A percentile compares a stretch with the other conserved stretches of the same genome.
These are phyloP conservation scores for Leptopilina clavipes DNA, from an alignment of 1,140 invertebrate species.

Conservation along the genomic window DNA sequence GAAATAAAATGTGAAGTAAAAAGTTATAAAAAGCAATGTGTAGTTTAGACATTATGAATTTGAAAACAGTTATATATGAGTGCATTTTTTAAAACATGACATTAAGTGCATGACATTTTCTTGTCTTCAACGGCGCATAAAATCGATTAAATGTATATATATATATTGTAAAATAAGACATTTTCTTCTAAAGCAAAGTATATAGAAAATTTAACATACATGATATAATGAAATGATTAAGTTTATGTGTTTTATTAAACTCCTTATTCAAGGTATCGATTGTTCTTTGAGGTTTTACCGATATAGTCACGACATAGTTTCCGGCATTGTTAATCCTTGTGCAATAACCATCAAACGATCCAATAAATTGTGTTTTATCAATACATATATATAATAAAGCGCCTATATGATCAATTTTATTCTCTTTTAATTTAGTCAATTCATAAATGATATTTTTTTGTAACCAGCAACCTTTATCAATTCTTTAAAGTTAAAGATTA, in stretches of 20 bases:
- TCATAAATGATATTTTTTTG: neutral
- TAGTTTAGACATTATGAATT: no score
- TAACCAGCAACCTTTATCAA: no score
- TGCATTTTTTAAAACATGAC: no score
- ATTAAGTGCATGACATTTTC: no score
- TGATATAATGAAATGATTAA: neutral
- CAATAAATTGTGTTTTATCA: slow-evolving; percentile 46
- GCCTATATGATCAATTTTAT: neutral
- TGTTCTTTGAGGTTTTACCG: slow-evolving; percentile 16
- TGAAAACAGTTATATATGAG: no score
- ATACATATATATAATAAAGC: slow-evolving; percentile 32
- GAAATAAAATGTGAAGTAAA: no score
- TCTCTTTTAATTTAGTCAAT: neutral
- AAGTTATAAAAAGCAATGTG: no score
- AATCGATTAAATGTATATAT: neutral
- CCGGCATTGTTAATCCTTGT: slow-evolving; percentile 17
- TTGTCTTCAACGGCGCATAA: no score
- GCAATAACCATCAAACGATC: slow-evolving; percentile 37
- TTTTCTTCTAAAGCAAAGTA: neutral
- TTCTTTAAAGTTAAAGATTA: no score
- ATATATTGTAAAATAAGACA: neutral
- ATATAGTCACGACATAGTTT: neutral
- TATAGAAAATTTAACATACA: neutral
- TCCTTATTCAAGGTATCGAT: neutral
- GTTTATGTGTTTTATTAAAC: neutral